These are phyloP conservation scores for Amorpha juglandis DNA, from an alignment of 2,888 invertebrate species.

Conservation along the genomic window DNA sequence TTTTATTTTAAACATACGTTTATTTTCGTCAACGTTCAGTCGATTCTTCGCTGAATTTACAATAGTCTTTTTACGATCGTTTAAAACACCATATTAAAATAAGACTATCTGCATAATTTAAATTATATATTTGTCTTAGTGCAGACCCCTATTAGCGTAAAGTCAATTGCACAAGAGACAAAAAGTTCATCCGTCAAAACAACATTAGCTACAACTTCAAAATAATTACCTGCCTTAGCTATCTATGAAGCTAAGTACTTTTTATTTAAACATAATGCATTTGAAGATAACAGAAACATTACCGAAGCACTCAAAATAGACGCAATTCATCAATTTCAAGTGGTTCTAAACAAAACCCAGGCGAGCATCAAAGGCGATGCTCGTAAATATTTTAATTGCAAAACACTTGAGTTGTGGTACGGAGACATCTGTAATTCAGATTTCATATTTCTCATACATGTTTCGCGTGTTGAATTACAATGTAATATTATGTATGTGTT, in stretches of 20 bases:
- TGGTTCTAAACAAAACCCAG: constrained; percentile 51
- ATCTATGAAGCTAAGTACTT: constrained; percentile 48
- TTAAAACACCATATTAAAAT: too few relatives aligned
- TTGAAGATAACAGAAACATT: constrained; percentile 53
- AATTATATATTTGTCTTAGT: too few relatives aligned
- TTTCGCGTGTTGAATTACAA: constrained; percentile 43
- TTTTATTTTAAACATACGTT: too few relatives aligned
- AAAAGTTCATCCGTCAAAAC: not conserved
- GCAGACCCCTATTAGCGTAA: not conserved
- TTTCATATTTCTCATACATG: constrained; percentile 35
- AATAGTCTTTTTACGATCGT: too few relatives aligned
- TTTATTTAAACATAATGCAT: constrained; percentile 58
- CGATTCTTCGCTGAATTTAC: too few relatives aligned
- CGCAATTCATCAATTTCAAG: constrained; percentile 67
- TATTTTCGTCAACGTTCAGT: too few relatives aligned
- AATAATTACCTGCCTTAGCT: constrained; percentile 8
- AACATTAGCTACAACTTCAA: not conserved
- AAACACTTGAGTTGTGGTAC: constrained; percentile 43
- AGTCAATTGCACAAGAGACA: not conserved
- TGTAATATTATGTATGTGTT: constrained; percentile 34
- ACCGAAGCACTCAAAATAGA: constrained; percentile 57
- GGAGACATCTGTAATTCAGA: constrained; percentile 44
- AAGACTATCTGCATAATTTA: too few relatives aligned
- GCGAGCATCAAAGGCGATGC: constrained; percentile 52
- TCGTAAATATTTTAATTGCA: constrained; percentile 67